Conservation (phyloP, 1,140 invertebrate species). For the Pemphigus obesinymphae region DNA sequence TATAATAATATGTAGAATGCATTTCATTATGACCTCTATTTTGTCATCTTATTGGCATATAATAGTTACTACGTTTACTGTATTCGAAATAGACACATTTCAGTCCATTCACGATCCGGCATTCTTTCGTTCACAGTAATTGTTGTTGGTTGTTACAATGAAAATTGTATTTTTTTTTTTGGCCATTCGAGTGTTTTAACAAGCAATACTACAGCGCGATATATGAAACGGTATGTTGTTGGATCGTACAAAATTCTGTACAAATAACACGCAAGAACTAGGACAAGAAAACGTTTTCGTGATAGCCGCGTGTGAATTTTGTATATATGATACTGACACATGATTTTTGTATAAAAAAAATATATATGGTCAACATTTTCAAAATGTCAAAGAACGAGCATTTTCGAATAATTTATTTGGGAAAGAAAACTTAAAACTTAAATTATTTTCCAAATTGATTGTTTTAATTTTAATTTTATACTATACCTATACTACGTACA, state of each 20-base stretch:
- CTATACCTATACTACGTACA: no score
- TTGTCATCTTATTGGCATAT: constrained; percentile 10
- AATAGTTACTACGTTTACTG: background rate
- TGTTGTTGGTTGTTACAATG: background rate
- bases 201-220: background rate
- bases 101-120: background rate
- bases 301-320: no score
- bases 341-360: no score
- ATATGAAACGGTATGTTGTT: background rate
- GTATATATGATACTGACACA: no score
- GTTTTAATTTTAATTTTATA: no score
- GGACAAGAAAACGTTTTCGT: background rate
- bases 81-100: background rate
- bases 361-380: no score
- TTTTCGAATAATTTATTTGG: no score
- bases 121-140: background rate
- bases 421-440: no score
- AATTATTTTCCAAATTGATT: no score
- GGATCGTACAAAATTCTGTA: background rate
- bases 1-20: background rate
- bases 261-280: background rate
- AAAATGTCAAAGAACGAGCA: no score
- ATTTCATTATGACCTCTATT: background rate
- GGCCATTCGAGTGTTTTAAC: background rate
- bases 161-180: background rate